A percentile compares a stretch with the other conserved stretches of the same genome.
These are phyloP conservation scores for Sebastes taczanowskii DNA, from an alignment of 2,797 vertebrate genomes.

Conservation along the genomic window DNA sequence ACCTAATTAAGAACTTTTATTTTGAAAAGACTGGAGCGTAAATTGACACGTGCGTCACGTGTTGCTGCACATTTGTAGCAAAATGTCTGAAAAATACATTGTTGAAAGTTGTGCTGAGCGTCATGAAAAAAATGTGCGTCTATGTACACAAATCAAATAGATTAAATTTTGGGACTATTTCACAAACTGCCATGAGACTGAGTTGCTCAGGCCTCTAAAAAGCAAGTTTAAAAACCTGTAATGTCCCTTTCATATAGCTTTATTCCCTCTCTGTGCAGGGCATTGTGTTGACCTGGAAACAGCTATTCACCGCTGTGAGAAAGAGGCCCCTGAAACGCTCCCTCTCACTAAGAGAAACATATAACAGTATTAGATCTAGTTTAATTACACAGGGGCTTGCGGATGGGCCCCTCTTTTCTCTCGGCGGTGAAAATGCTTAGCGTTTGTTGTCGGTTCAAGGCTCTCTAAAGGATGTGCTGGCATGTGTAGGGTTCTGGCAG, in stretches of 20 bases:
- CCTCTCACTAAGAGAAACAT: conserved; percentile 59
- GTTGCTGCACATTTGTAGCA: too few relatives aligned
- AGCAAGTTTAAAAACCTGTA: conserved; percentile 13
- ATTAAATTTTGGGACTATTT: too few relatives aligned
- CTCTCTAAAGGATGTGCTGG: conserved; percentile 81
- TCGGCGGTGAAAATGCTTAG: conserved; percentile 69
- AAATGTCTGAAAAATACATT: too few relatives aligned
- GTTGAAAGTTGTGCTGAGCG: too few relatives aligned
- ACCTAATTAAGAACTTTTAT: too few relatives aligned
- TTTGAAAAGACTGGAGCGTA: too few relatives aligned
- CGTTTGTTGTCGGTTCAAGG: conserved; percentile 82
- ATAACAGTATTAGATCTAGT: conserved; percentile 78
- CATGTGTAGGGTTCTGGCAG: conserved; percentile 79
- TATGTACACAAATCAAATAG: too few relatives aligned
- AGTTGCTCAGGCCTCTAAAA: not conserved
- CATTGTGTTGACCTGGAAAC: conserved; percentile 59
- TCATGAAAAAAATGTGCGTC: too few relatives aligned
- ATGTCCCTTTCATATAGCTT: conserved; percentile 19
- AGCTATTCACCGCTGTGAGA: conserved; percentile 45
- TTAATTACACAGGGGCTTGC: conserved; percentile 77
- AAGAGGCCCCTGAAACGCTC: conserved; percentile 48
- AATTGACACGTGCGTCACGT: too few relatives aligned
- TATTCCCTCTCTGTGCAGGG: conserved; percentile 3
- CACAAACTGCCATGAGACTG: too few relatives aligned
- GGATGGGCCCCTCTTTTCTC: conserved; percentile 70